A percentile compares a stretch with the other conserved stretches of the same genome.
Evolutionary conservation across 2,113 vertebrate genomes (phyloP).

Genomic region (Platanista minor): DNA sequence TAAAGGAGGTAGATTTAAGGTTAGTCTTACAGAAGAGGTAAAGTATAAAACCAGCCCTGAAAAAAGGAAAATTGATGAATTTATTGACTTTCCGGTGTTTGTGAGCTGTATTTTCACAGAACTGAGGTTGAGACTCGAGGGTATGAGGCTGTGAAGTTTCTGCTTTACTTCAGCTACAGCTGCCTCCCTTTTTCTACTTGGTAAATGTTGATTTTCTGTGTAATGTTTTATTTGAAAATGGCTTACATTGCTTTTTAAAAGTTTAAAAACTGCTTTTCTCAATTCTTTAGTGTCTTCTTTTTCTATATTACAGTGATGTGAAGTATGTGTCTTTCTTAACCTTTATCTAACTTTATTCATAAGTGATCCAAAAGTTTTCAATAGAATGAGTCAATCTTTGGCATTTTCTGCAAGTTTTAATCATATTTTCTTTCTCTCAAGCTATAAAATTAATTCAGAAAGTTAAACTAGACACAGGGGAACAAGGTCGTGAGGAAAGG

Average conservation of each 20-base stretch:
- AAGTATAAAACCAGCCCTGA: background rate
- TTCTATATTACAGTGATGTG: background rate
- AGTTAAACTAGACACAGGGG: background rate
- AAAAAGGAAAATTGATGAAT: background rate
- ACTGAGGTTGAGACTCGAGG: background rate
- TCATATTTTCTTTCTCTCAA: background rate
- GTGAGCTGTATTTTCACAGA: background rate
- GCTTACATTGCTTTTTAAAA: background rate
- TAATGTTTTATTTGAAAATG: constrained; percentile 19
- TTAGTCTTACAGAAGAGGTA: background rate
- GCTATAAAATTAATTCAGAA: background rate
- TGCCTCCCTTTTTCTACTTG: background rate
- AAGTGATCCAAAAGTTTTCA: background rate
- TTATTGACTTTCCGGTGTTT: background rate
- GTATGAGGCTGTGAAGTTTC: background rate
- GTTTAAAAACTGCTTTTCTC: background rate
- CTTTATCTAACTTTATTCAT: constrained; percentile 29
- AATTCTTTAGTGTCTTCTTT: background rate
- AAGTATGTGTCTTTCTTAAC: background rate
- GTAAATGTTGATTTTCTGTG: background rate
- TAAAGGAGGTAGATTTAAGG: background rate
- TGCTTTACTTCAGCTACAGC: background rate
- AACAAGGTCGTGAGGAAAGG: background rate
- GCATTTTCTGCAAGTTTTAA: constrained; percentile 25
- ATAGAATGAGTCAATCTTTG: background rate